Conservation (phyloP, 1,140 invertebrate species). For the Lucilia cuprina region DNA sequence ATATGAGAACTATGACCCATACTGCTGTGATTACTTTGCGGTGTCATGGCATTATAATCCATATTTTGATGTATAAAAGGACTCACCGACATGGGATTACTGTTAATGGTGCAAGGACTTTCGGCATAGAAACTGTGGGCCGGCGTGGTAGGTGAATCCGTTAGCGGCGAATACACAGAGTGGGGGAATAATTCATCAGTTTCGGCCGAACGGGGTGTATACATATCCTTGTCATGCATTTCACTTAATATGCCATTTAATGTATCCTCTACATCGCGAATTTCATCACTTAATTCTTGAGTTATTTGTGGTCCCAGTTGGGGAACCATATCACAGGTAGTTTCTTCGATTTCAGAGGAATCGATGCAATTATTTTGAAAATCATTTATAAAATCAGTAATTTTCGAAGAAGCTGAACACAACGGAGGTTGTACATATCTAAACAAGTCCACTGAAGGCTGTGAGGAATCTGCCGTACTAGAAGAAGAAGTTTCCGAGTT, state of each 20-base stretch:
- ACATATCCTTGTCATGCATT: conserved; percentile 59
- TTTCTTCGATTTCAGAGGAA: conserved; percentile 9
- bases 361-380: conserved; percentile 33
- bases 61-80: background rate
- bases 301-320: background rate
- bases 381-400: conserved; percentile 40
- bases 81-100: conserved; percentile 14
- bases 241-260: conserved; percentile 58
- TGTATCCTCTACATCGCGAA: conserved; percentile 52
- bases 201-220: conserved; percentile 51
- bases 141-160: conserved; percentile 37
- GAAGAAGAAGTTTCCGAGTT: background rate
- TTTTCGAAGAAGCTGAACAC: conserved; percentile 18
- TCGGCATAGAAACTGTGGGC: conserved; percentile 36
- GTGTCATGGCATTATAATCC: conserved; percentile 25
- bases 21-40: conserved; percentile 21
- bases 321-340: background rate
- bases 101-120: conserved; percentile 22
- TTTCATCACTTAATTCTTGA: conserved; percentile 43
- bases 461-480: background rate
- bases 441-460: background rate
- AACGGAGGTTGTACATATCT: background rate
- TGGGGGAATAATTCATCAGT: conserved; percentile 54
- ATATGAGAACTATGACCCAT: background rate
- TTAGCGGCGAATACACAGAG: conserved; percentile 52